Percentiles rank a stretch among this genome's conserved stretches.
Evolutionary conservation across 2,888 invertebrate species (phyloP).

Genomic region (Agapostemon virescens): DNA sequence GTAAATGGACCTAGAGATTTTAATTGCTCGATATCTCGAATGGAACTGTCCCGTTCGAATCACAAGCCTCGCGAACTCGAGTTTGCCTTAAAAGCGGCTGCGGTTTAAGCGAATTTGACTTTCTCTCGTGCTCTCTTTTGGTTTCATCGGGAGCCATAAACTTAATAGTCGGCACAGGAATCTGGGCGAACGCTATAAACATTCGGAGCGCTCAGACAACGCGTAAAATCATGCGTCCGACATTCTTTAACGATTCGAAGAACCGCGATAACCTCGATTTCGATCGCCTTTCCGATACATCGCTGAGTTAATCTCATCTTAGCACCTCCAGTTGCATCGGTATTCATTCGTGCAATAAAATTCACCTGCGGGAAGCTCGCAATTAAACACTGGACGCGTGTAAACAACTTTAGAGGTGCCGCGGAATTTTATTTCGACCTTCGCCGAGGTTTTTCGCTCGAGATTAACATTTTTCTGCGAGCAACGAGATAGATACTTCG

Average conservation of each 20-base stretch:
- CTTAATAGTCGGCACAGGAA: neutral
- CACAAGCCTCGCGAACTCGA: neutral
- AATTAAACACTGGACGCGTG: no score
- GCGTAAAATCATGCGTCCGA: slow-evolving; percentile 1
- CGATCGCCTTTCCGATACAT: neutral
- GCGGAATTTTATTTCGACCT: neutral
- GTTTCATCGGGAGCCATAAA: neutral
- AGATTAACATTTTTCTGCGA: neutral
- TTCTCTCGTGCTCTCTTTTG: neutral
- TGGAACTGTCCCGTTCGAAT: neutral
- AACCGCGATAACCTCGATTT: neutral
- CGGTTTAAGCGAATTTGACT: neutral
- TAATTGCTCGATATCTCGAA: neutral
- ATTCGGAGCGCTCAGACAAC: neutral
- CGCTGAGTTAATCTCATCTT: neutral
- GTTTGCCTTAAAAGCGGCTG: neutral
- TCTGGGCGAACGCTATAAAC: neutral
- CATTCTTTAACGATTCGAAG: neutral
- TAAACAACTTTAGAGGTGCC: neutral
- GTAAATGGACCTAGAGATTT: neutral
- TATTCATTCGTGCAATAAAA: neutral
- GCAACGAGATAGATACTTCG: neutral
- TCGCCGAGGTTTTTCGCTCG: neutral
- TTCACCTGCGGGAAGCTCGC: neutral
- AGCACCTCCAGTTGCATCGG: neutral